Base-by-base conservation (phyloP, 2,797 vertebrate species). In the Pseudopleuronectes americanus region DNA sequence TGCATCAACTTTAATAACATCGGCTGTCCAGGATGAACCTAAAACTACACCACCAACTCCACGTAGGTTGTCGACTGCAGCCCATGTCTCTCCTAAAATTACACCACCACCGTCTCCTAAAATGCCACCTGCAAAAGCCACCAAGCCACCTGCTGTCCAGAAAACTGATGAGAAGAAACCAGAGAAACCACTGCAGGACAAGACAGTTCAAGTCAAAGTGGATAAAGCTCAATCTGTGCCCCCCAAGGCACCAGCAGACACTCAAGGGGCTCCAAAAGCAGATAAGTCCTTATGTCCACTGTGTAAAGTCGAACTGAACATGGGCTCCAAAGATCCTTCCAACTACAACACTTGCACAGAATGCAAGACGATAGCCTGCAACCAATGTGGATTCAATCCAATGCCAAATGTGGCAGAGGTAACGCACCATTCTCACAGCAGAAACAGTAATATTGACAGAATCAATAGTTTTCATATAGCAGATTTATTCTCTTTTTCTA, bases 361-460 rank as follows among this genome's bases (percentile, higher is more conserved):
- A 85, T 99, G 98, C 93, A 96, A 96, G 90, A 92, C 87, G 0
- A 89, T 86, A 33, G 96, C 97, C 57, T 99, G 98, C 87, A 97
- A 94, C 68, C 94, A 96, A 54, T 99, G 97, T 96, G 98, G 97
- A 93, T 99, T 98, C 94, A 97, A 97, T 87, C 96, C 96, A 0
- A 93, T 93, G 49, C 95, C 97, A 0, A 94, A 90, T 73, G 67
- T 86, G 55, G 84, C 89, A 62, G 94, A 92, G 91, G 94, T 95
- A 93, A 89, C 49, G 59, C 10, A 53, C 38, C 38, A 41, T 41
- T 14, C 38, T 43, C 14, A 43, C 5, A 43, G 6, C 16, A 13
- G 17, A 43, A 17, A 43, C 10, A 43, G 41, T 43, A 43, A 33
- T 10, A 33, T 33, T 33, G 31, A 33, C 31, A 33, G 31, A 33